Percentiles rank a stretch among this genome's conserved stretches.
These are phyloP conservation scores for Cossypha polioptera DNA, from an alignment of 2,797 vertebrate genomes.

Conservation along the genomic window DNA sequence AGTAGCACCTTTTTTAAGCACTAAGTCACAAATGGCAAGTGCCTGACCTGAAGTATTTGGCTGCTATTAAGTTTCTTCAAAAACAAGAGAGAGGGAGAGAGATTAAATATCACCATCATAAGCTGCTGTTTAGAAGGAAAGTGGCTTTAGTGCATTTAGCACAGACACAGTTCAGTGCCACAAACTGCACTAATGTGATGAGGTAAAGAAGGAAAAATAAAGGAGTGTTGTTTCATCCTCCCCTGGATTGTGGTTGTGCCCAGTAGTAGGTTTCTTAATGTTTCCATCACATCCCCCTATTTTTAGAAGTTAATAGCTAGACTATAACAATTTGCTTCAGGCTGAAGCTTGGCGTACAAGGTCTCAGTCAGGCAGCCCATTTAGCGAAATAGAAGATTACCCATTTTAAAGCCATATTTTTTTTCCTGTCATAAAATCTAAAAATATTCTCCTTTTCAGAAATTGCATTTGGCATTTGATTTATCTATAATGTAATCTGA, in stretches of 20 bases:
- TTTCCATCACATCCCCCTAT: conserved; percentile 69
- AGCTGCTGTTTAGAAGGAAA: not conserved
- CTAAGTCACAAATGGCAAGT: not conserved
- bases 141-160: not conserved
- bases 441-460: conserved; percentile 67
- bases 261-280: conserved; percentile 54
- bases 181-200: not conserved
- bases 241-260: conserved; percentile 22
- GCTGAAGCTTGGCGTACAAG: conserved; percentile 58
- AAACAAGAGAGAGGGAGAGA: not conserved
- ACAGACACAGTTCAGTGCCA: not conserved
- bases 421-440: conserved; percentile 39
- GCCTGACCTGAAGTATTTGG: not conserved
- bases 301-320: conserved; percentile 74
- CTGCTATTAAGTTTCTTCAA: not conserved
- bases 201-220: not conserved
- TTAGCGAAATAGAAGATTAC: conserved; percentile 70
- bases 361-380: conserved; percentile 66
- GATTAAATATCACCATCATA: not conserved
- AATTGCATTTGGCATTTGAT: conserved; percentile 58
- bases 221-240: not conserved
- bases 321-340: conserved; percentile 74
- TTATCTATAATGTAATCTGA: conserved; percentile 48
- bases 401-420: conserved; percentile 52
- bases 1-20: not conserved